Conservation (phyloP, 2,888 invertebrate species). For the Drosophila stalkeri region DNA sequence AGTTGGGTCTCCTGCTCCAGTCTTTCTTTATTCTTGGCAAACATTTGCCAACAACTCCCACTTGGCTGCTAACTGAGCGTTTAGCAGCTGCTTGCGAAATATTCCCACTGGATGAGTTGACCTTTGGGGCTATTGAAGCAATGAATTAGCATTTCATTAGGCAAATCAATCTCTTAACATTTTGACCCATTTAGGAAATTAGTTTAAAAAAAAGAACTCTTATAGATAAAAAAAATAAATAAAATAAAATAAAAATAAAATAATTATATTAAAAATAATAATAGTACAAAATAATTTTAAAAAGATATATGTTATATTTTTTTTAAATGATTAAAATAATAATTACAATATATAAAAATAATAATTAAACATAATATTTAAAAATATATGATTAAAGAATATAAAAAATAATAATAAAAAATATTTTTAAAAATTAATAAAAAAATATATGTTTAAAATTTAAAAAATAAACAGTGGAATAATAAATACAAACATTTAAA, state of each 20-base stretch:
- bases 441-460: too few relatives aligned
- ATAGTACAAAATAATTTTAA: too few relatives aligned
- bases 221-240: neutral
- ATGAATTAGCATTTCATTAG: neutral
- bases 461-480: too few relatives aligned
- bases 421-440: too few relatives aligned
- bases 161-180: accelerated
- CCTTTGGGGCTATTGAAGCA: too few relatives aligned
- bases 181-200: neutral
- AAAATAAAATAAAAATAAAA: neutral
- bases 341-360: too few relatives aligned
- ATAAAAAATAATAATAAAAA: too few relatives aligned
- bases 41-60: conserved; percentile 4
- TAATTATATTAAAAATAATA: neutral
- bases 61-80: neutral
- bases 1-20: neutral
- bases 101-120: conserved; percentile 3
- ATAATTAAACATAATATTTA: too few relatives aligned
- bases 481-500: too few relatives aligned
- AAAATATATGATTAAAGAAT: too few relatives aligned
- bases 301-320: too few relatives aligned
- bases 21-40: neutral
- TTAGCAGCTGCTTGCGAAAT: conserved; percentile 1
- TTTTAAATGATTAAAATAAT: too few relatives aligned
- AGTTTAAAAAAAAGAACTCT: neutral